phyloP scores from a whole-genome alignment of 2,888 invertebrate genomes.

The Ferdinandea cuprea region DNA sequence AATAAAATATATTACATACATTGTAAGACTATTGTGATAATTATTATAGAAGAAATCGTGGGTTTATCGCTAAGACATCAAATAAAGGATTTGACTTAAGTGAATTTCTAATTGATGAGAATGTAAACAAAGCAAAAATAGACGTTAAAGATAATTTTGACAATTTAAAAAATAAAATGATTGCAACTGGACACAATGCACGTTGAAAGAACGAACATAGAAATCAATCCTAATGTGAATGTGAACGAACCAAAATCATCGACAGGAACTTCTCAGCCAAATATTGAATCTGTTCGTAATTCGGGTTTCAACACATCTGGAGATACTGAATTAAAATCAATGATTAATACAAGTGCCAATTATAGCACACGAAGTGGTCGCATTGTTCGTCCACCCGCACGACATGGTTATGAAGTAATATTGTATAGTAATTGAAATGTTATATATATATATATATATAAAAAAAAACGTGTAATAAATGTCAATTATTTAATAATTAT shows the following conservation, averaged over 20 bases:
- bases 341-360: not conserved
- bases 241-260: constrained; percentile 13
- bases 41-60: constrained; percentile 28
- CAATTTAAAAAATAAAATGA: no score
- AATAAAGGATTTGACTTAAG: not conserved
- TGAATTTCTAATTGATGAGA: not conserved
- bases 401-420: constrained; percentile 5
- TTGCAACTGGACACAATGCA: no score
- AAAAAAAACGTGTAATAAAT: not conserved
- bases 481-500: no score
- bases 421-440: no score
- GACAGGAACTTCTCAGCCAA: constrained; percentile 3
- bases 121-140: not conserved
- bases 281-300: constrained; percentile 9
- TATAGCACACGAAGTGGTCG: constrained; percentile 29
- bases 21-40: constrained; percentile 26
- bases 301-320: constrained; percentile 7
- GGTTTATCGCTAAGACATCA: constrained; percentile 3
- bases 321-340: not conserved
- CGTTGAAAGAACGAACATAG: constrained; percentile 14
- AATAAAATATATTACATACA: constrained; percentile 23
- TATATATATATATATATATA: no score
- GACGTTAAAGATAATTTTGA: no score
- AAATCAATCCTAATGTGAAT: constrained; percentile 15
- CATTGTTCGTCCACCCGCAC: constrained; percentile 11